Evolutionary conservation across 2,888 invertebrate genomes (phyloP).

Genomic region (Nomada ruficornis): DNA sequence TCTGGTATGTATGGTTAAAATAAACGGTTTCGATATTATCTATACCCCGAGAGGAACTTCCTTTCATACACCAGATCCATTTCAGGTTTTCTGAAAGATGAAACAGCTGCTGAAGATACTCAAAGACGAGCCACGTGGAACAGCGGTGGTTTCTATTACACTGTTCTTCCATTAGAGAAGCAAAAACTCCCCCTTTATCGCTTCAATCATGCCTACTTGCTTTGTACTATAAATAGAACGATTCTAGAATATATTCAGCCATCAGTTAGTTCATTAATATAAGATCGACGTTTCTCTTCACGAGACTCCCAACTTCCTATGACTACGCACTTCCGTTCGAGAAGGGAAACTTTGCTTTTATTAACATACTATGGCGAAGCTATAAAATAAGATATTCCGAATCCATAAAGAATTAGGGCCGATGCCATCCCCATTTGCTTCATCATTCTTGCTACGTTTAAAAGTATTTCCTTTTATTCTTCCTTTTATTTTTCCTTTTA

Average conservation of each 20-base stretch:
- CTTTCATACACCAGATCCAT: neutral
- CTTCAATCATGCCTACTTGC: constrained; percentile 22
- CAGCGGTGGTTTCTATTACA: constrained; percentile 16
- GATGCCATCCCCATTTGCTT: too few relatives aligned
- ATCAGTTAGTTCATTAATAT: neutral
- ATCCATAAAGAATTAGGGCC: too few relatives aligned
- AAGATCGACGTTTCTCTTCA: neutral
- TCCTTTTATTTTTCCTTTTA: neutral
- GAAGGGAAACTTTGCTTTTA: neutral
- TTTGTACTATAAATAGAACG: neutral
- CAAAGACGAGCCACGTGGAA: constrained; percentile 17
- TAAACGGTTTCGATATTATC: too few relatives aligned
- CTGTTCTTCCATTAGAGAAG: neutral
- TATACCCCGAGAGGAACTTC: too few relatives aligned
- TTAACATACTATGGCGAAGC: too few relatives aligned
- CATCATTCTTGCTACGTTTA: too few relatives aligned
- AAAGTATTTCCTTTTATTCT: neutral
- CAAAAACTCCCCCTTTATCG: neutral
- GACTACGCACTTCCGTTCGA: neutral
- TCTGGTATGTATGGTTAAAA: too few relatives aligned
- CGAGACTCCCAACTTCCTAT: neutral
- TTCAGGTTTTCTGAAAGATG: constrained; percentile 5
- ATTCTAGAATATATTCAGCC: neutral
- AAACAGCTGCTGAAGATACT: constrained; percentile 9
- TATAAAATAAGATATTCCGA: neutral